Evolutionary conservation across 2,113 vertebrate species (phyloP), one percentile per base, ranked within the genome.

Genomic region (Neopipo cinnamomea): DNA sequence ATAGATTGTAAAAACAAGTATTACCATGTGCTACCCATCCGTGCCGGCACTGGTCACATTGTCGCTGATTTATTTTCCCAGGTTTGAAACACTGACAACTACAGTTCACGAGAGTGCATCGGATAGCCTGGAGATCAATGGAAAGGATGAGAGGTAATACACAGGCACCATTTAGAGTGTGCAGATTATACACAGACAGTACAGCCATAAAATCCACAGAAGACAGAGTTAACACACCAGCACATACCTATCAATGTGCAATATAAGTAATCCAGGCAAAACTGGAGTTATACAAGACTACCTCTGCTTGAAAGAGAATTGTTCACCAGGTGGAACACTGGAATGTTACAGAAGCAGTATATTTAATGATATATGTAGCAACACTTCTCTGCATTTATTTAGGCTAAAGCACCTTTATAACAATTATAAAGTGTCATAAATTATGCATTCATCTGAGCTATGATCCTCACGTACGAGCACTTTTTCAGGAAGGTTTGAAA

Each of bases 11-110:
- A 77, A 82, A 89, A 81, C 33, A 77, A 91, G 5, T 65, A 95
- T 98, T 98, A 99, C 99, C 99, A 30, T 99, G 99, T 53, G 99
- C 99, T 58, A 99, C 99, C 99, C 99, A 99, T 97, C 99, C 99
- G 75, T 99, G 99, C 84, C 98, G 98, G 98, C 99, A 99, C 42
- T 99, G 98, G 68, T 99, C 99, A 97, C 99, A 99, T 91, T 99
- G 99, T 63, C 99, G 98, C 79, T 98, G 98, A 97, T 99, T 99
- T 97, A 99, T 98, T 95, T 99, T 99, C 74, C 99, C 99, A 14
- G 99, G 99, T 94, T 98, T 99, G 97, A 99, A 99, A 96, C 98
- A 98, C 81, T 98, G 99, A 96, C 99, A 99, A 94, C 97, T 99
- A 96, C 99, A 99, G 98, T 98, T 99, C 93, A 98, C 95, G n/a